These are phyloP conservation scores for Aphelocoma californica DNA, from an alignment of 2,797 vertebrate species.

Conservation along the genomic window DNA sequence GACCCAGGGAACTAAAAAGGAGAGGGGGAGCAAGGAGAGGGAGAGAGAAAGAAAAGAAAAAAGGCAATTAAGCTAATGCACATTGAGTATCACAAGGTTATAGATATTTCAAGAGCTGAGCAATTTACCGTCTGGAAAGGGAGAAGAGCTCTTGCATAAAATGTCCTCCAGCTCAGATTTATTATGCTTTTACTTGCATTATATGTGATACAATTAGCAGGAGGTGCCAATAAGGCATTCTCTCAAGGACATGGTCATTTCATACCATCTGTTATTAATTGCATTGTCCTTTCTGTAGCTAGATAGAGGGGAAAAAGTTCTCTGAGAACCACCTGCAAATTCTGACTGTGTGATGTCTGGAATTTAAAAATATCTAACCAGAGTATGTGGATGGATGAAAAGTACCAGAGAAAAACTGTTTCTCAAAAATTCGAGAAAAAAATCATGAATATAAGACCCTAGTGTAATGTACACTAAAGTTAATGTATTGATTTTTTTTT, in stretches of 20 bases:
- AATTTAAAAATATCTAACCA: slow-evolving; percentile 69
- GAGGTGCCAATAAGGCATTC: slow-evolving; percentile 90
- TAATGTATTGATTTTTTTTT: neutral
- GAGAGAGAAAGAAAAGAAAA: slow-evolving; percentile 65
- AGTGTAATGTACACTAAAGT: neutral
- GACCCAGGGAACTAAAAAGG: slow-evolving; percentile 21
- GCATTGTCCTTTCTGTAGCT: slow-evolving; percentile 84
- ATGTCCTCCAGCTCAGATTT: slow-evolving; percentile 89
- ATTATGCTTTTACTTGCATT: slow-evolving; percentile 98
- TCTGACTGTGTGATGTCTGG: slow-evolving; percentile 23
- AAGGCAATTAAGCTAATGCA: slow-evolving; percentile 98
- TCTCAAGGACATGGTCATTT: slow-evolving; percentile 92
- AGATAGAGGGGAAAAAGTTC: slow-evolving; percentile 80
- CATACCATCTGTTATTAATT: slow-evolving; percentile 94
- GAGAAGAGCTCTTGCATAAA: slow-evolving; percentile 90
- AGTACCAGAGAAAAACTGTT: neutral
- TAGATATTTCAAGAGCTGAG: slow-evolving; percentile 94
- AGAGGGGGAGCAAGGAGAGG: neutral
- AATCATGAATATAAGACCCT: neutral
- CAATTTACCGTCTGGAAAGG: slow-evolving; percentile 93
- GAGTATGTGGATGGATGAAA: neutral
- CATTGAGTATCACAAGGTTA: slow-evolving; percentile 92
- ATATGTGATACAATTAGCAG: slow-evolving; percentile 95
- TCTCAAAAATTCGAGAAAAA: neutral
- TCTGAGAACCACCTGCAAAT: slow-evolving; percentile 76